Evolutionary conservation across 2,113 vertebrate species (phyloP), one percentile per base, ranked within the genome.

Genomic region (Corydoras sp.): DNA sequence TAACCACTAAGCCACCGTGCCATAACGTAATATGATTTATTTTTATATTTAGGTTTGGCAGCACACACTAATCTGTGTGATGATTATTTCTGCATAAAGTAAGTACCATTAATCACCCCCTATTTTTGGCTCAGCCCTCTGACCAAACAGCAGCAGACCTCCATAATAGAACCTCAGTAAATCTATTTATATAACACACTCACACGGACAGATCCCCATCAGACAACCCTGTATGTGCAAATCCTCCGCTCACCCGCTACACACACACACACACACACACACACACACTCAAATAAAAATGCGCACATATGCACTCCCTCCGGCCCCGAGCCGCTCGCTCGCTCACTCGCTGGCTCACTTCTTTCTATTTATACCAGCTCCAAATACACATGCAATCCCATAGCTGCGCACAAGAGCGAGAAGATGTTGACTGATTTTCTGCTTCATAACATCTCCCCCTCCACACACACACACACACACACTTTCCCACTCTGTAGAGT

Each of bases 91-190:
- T 58, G 49, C 66, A 76, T 73, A 77, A 58, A 69, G 75, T 65
- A 80, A 79, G 69, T 7, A 65, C 73, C 80, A 82, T 80, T 80
- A 70, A 75, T 64, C 67, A 15, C 0, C 10, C 76, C 81, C 54
- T 86, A 86, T 81, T 84, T 85, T 79, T 83, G 87, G 78, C 66
- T 64, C 76, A 30, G 60, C 78, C 24, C 63, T 81, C 78, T 76
- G 79, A 77, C 58, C 69, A 79, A 79, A 74, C 18, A 71, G 69
- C 76, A 74, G 77, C 72, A 68, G 75, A 76, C 65, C 69, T 60
- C 62, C 74, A 65, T 62, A 54, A 78, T 58, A 73, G 49, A 71
- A 72, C 24, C 66, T 62, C 55, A 24, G 11, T 48, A 31, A 55
- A 49, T 15, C 68, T 77, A 80, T 77, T 75, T 73, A 77, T 80